Conservation (phyloP, 2,888 invertebrate genomes). For the Hecatera dysodea region DNA sequence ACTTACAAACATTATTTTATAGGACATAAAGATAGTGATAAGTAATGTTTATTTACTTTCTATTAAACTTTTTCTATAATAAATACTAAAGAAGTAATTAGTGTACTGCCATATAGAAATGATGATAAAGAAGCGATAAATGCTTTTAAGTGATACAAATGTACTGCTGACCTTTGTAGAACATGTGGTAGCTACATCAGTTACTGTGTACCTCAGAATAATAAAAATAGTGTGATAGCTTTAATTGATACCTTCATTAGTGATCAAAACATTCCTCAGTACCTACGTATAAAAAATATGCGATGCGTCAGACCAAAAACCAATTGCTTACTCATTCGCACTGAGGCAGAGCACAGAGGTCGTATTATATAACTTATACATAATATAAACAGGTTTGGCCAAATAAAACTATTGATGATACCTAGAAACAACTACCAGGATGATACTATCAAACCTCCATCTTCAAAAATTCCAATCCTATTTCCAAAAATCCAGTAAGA, state of each 20-base stretch:
- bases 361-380: not conserved
- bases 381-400: not conserved
- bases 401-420: constrained; percentile 5
- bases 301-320: not conserved
- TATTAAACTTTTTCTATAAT: constrained; percentile 9
- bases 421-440: constrained; percentile 6
- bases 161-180: constrained; percentile 42
- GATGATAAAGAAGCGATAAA: constrained; percentile 8
- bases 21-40: constrained; percentile 2
- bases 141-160: constrained; percentile 35
- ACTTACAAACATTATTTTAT: not conserved
- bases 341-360: no score
- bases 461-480: constrained; percentile 31
- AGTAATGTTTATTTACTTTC: constrained; percentile 43
- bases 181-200: not conserved
- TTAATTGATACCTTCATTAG: constrained; percentile 5
- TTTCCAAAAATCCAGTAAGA: constrained; percentile 55
- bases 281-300: not conserved
- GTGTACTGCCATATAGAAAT: constrained; percentile 1
- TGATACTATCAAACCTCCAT: not conserved
- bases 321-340: not conserved
- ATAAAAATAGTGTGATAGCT: not conserved
- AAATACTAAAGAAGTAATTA: constrained; percentile 14
- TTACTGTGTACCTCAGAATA: not conserved
- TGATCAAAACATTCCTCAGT: not conserved